These are phyloP conservation scores for Mustela nigripes DNA, from an alignment of 2,113 vertebrate species.

Conservation along the genomic window DNA sequence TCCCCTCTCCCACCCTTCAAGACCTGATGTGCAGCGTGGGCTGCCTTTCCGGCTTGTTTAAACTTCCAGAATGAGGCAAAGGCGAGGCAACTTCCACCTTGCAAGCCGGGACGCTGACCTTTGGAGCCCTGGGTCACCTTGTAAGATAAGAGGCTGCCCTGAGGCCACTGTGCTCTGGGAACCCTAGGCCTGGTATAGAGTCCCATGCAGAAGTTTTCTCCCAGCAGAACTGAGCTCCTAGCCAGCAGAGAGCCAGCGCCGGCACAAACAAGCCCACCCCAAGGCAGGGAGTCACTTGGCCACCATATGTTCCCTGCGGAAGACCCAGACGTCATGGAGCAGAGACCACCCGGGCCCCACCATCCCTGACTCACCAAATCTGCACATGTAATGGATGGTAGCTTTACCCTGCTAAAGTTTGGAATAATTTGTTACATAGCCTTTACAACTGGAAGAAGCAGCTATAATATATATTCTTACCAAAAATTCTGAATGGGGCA, in stretches of 20 bases:
- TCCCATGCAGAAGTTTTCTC: background rate
- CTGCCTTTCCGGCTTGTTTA: background rate
- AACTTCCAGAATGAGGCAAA: background rate
- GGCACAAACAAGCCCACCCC: background rate
- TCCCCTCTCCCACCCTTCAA: rapidly evolving
- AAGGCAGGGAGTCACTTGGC: background rate
- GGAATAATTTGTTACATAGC: background rate
- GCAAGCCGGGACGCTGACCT: background rate
- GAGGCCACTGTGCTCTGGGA: background rate
- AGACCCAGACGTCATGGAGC: background rate
- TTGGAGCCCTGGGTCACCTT: background rate
- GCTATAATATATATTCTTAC: background rate
- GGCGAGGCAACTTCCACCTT: background rate
- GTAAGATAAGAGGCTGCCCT: background rate
- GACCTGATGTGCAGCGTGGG: background rate
- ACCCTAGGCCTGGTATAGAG: background rate
- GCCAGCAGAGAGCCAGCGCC: background rate
- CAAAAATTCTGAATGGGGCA: background rate
- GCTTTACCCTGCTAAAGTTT: background rate
- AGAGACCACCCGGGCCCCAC: background rate
- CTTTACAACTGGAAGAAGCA: background rate
- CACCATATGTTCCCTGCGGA: background rate
- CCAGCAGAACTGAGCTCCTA: background rate
- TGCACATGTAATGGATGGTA: rapidly evolving
- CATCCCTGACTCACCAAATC: background rate